Evolutionary conservation across 2,797 vertebrate species (phyloP), one percentile per base, ranked within the genome.

Genomic region (Otolemur crassicaudatus): DNA sequence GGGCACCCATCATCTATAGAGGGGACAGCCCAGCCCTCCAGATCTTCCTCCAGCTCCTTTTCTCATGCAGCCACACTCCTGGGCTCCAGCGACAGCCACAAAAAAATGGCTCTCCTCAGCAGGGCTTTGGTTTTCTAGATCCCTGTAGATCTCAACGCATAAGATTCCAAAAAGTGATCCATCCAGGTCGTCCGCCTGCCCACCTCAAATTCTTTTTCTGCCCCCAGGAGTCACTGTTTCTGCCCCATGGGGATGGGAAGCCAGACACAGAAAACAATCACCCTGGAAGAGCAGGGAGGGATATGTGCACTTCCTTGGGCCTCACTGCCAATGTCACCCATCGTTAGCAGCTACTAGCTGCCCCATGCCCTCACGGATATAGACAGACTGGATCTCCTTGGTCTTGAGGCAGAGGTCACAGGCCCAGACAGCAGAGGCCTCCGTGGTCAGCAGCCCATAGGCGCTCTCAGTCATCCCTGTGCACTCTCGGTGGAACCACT

Each of bases 401-500:
- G 99, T 99, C 98, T 99, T 99, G 97, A 99, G 99, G 98, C 99
- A 99, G 98, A 99, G 99, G 94, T 99, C 99, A 1, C 99, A 99
- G 98, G 99, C 99, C 99, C 99, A 99, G 61, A 99, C 99, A 0
- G 99, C 99, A 0, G 99, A 99, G 29, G 99, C 99, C 98, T 99
- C 99, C 0, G 99, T 99, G 96, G 99, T 99, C 97, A 99, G 99
- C 97, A 99, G 98, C 96, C 99, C 99, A 0, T 99, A 99, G 20
- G 99, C 99, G 0, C 99, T 99, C 98, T 99, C 99, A 0, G 99
- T 99, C 98, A 99, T 99, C 67, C 99, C 99, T 0, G 99, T 99
- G 98, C 99, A 99, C 96, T 99, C 99, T 1, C 99, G 99, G 97
- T 99, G 99, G 97, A 99, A 99, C 99, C 99, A 99, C 96, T 99